A percentile compares a stretch with the other conserved stretches of the same genome.
Conservation (phyloP, 2,888 invertebrate species). For the Carpatolechia fugitivella region DNA sequence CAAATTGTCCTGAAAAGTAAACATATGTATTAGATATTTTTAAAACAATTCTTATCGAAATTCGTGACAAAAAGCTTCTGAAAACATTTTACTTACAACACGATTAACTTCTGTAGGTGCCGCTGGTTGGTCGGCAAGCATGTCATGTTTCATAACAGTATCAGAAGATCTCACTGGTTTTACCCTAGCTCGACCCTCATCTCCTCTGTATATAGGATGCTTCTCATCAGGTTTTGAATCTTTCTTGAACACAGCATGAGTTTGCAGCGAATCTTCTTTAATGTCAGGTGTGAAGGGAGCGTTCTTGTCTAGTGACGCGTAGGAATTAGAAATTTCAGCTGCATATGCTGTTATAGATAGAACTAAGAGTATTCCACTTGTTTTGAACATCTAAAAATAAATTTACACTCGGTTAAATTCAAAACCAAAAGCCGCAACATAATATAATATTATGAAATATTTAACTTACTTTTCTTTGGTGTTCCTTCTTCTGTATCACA, state of each 20-base stretch:
- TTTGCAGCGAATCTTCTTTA: conserved; percentile 39
- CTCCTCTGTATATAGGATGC: conserved; percentile 56
- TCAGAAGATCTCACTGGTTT: conserved; percentile 52
- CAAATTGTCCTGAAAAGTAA: conserved; percentile 50
- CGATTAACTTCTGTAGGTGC: conserved; percentile 50
- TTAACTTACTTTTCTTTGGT: conserved; percentile 41
- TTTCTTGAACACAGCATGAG: conserved; percentile 42
- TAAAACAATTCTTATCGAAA: neutral
- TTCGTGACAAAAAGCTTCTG: neutral
- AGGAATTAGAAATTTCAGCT: conserved; percentile 53
- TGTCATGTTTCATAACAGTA: conserved; percentile 56
- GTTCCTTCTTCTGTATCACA: conserved; percentile 26
- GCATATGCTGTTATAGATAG: conserved; percentile 38
- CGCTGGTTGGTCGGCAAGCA: conserved; percentile 55
- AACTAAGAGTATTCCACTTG: conserved; percentile 32
- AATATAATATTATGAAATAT: neutral
- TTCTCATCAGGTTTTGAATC: conserved; percentile 35
- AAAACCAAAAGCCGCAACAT: neutral
- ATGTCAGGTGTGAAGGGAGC: conserved; percentile 44
- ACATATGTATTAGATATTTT: neutral
- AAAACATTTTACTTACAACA: conserved; percentile 48
- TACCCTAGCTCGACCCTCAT: conserved; percentile 52
- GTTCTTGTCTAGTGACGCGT: conserved; percentile 45
- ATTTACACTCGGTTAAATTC: neutral
- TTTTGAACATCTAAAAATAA: conserved; percentile 56